Base-by-base conservation (phyloP, 2,113 vertebrate species). In the Tyto alba region DNA sequence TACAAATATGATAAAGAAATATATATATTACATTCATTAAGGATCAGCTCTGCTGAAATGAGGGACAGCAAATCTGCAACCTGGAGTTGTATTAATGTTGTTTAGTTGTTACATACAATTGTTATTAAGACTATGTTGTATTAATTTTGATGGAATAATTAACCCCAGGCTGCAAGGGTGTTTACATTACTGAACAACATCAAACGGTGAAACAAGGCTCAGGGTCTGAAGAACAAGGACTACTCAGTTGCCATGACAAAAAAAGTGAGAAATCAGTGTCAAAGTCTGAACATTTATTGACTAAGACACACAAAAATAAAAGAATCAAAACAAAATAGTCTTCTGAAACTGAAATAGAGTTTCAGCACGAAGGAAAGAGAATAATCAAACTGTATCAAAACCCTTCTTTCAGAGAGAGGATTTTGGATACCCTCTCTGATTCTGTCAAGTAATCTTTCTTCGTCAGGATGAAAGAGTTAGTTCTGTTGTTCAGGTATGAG, bases 401-500 rank as follows among this genome's bases (percentile, higher is more conserved):
- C 0, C 3, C 27, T 82, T 85, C 79, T 89, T 96, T 96, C 89
- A 85, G 81, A 94, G 78, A 66, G 52, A 79, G 81, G 57, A 72
- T 95, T 97, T 94, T 96, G 94, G 94, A 96, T 82, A 76, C 69
- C 48, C 69, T 94, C 52, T 95, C 73, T 93, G 91, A 94, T 93
- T 94, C 93, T 87, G 62, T 87, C 89, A 88, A 88, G 84, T 62
- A 95, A 93, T 96, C 94, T 94, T 91, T 89, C 94, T 92, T 82
- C 38, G 3, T 78, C 16, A 5, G 62, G 89, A 91, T 97, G 87
- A 97, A 95, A 96, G 95, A 89, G 87, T 77, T 83, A 40, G 62
- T 93, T 96, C 91, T 94, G 89, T 87, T 96, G 93, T 96, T 96
- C 95, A 94, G 74, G 91, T 95, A 76, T 91, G 89, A 94, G 84